These are phyloP conservation scores for Oncorhynchus mykiss DNA, from an alignment of 2,113 vertebrate species.

Conservation along the genomic window DNA sequence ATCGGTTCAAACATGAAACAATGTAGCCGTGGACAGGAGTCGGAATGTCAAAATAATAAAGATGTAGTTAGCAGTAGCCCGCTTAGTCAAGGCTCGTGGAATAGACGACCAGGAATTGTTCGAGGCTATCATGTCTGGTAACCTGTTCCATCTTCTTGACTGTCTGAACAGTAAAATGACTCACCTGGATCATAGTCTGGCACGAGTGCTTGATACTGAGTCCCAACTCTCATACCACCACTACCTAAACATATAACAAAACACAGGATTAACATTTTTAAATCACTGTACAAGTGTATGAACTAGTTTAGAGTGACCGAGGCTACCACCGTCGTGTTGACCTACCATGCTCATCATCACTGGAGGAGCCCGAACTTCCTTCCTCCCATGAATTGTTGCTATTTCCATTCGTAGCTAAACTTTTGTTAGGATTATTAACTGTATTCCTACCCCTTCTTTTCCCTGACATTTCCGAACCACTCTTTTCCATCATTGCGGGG, in stretches of 20 bases:
- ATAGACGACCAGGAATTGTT: conserved; percentile 34
- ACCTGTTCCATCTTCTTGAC: conserved; percentile 1
- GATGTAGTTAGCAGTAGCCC: neutral
- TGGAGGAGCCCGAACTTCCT: conserved; percentile 89
- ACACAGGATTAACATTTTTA: neutral
- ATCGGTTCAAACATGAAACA: neutral
- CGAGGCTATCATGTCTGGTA: conserved; percentile 53
- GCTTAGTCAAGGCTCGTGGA: neutral
- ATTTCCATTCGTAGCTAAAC: conserved; percentile 83
- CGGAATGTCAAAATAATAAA: neutral
- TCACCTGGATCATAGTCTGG: conserved; percentile 91
- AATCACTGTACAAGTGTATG: conserved; percentile 19
- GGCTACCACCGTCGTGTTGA: conserved; percentile 63
- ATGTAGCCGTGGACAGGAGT: neutral
- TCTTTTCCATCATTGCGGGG: conserved; percentile 89
- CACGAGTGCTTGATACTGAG: conserved; percentile 88
- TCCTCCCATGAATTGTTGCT: conserved; percentile 88
- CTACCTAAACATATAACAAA: conserved; percentile 69
- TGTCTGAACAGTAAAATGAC: conserved; percentile 25
- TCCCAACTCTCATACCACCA: conserved; percentile 89
- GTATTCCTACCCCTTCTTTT: conserved; percentile 84
- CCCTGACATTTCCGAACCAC: conserved; percentile 80
- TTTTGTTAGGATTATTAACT: conserved; percentile 77
- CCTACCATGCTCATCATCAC: conserved; percentile 92
- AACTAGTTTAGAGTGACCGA: conserved; percentile 54